Base-by-base conservation (phyloP, 2,113 vertebrate genomes). In the Lampris incognitus region DNA sequence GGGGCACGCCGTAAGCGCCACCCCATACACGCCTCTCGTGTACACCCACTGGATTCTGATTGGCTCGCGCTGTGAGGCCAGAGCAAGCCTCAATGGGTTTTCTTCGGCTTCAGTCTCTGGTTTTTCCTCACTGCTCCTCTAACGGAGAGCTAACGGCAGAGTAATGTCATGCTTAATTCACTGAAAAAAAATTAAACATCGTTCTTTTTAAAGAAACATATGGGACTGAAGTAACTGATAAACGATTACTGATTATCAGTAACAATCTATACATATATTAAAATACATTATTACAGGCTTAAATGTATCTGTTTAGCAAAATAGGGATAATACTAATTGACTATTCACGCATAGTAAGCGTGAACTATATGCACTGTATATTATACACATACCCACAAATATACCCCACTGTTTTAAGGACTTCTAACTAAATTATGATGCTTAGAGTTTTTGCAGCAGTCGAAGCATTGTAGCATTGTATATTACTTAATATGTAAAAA, bases 1-100 rank as follows among this genome's bases (percentile, higher is more conserved):
- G 83, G 89, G 87, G 69, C 83, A 89, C 64, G 6, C 71, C 63
- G 64, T 59, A 88, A 87, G 73, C 87, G 85, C 79, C 85, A 72
- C 85, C 90, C 83, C 24, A 71, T 60, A 49, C 59, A 54, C 0
- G 44, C 51, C 67, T 76, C 55, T 74, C 24, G 56, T 70, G 67
- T 78, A 84, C 82, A 76, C 87, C 85, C 83, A 81, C 76, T 60
- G 54, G 54, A 73, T 64, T 76, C 62, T 88, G 81, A 91, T 90
- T 90, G 90, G 88, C 58, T 88, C 9, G 63, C 73, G 55, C 44
- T 69, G 71, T 76, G 72, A 78, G 74, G 69, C 74, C 64, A 62
- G 52, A 44, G 69, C 58, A 81, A 72, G 11, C 69, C 80, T 64
- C 81, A 85, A 81, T 69, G 24, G 24, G 24, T 24, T 24, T 24